Conservation (phyloP, 2,888 invertebrate genomes). For the Platycheirus albimanus region DNA sequence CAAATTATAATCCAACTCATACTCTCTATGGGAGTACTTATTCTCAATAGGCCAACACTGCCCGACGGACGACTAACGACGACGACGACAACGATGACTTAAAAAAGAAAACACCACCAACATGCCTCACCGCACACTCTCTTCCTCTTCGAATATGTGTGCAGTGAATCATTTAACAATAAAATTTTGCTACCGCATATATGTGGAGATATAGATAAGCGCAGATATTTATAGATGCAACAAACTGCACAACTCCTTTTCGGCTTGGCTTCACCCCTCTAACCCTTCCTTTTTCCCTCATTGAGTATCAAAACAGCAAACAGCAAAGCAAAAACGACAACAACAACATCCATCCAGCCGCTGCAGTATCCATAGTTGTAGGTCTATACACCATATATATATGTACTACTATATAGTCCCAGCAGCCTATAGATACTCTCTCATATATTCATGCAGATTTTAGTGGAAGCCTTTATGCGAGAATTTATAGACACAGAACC, state of each 20-base stretch:
- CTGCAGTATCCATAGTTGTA: conserved; percentile 28
- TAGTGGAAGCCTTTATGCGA: conserved; percentile 73
- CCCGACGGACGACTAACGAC: conserved; percentile 6
- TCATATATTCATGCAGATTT: conserved; percentile 73
- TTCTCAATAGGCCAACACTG: conserved; percentile 55
- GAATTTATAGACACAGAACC: conserved; percentile 69
- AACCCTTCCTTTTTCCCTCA: conserved; percentile 3
- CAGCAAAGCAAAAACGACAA: conserved; percentile 46
- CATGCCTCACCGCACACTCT: conserved; percentile 10
- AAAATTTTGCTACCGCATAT: conserved; percentile 74
- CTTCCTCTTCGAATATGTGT: conserved; percentile 34
- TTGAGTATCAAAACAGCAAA: conserved; percentile 45
- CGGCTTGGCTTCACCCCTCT: conserved; percentile 13
- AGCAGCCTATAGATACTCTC: conserved; percentile 50
- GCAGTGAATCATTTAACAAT: conserved; percentile 75
- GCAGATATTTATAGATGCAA: conserved; percentile 73
- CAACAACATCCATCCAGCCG: conserved; percentile 45
- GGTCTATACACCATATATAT: too few relatives aligned
- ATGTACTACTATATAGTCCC: conserved; percentile 35
- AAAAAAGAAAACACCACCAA: not conserved
- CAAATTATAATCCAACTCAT: conserved; percentile 58
- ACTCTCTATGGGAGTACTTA: conserved; percentile 24
- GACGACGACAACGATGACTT: not conserved
- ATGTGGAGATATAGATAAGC: conserved; percentile 73
- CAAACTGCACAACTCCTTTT: conserved; percentile 71